phyloP scores from a whole-genome alignment of 35 echinoderm and acorn worm genomes.

The Heliocidaris tuberculata region DNA sequence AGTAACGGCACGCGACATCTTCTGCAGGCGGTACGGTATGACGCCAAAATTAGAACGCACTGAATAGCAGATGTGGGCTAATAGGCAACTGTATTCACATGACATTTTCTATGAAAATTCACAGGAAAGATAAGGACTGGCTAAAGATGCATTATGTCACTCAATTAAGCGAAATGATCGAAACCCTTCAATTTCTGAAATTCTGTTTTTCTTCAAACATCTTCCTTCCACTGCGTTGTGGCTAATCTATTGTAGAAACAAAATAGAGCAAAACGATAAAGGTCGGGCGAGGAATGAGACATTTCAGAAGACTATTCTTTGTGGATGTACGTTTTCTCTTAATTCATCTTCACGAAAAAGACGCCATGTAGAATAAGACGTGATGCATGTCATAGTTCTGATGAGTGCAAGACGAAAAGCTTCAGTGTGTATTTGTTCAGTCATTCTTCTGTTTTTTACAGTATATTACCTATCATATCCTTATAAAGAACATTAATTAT shows the following conservation, averaged over 20 bases:
- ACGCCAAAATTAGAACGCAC: neutral
- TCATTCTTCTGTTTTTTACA: no score
- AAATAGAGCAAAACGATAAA: neutral
- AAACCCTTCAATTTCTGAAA: neutral
- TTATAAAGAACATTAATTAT: no score
- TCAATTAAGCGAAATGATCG: neutral
- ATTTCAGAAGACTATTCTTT: no score
- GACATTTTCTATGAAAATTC: neutral
- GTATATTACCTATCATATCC: no score
- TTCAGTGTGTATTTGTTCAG: no score
- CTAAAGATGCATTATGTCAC: neutral
- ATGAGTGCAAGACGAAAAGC: no score
- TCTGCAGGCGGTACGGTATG: neutral
- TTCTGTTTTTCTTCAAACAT: neutral
- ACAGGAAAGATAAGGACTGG: neutral
- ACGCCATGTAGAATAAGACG: no score
- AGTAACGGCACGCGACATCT: neutral
- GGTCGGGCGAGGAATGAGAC: no score
- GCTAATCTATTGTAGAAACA: neutral
- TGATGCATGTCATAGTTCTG: no score
- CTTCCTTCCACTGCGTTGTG: no score
- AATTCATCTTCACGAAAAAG: no score
- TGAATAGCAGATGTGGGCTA: conserved; percentile 9
- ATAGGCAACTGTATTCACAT: neutral
- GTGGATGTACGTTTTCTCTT: no score